Percentiles rank a stretch among this genome's conserved stretches.
Evolutionary conservation across 2,113 vertebrate genomes (phyloP).

Genomic region (Delphinus delphis): DNA sequence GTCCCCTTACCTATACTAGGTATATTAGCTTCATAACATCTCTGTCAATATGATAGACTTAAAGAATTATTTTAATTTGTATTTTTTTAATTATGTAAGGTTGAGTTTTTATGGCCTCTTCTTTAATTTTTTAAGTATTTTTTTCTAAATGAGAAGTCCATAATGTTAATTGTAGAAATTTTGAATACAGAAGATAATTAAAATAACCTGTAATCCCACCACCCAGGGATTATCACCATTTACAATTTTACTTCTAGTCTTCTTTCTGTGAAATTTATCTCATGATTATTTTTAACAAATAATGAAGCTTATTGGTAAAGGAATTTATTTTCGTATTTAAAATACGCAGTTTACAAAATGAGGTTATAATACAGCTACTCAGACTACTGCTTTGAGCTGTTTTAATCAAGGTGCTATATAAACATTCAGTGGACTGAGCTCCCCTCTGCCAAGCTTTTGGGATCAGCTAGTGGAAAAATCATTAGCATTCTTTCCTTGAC

Average conservation of each 20-base stretch:
- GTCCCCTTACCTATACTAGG: neutral
- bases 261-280: conserved; percentile 38
- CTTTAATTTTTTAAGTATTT: neutral
- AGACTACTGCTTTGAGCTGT: conserved; percentile 25
- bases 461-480: conserved; percentile 62
- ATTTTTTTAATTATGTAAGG: neutral
- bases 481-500: conserved; percentile 65
- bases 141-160: neutral
- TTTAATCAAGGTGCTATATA: conserved; percentile 41
- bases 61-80: conserved; percentile 17
- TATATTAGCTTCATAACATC: neutral
- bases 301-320: neutral
- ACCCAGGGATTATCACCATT: neutral
- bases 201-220: neutral
- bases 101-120: neutral
- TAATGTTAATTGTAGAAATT: conserved; percentile 5
- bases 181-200: neutral
- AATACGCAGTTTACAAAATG: neutral
- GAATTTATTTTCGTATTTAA: conserved; percentile 22
- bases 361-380: neutral
- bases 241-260: neutral
- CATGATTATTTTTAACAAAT: conserved; percentile 23
- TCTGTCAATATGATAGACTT: neutral
- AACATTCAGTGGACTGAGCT: conserved; percentile 33
- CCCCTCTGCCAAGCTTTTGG: conserved; percentile 39